Base-by-base conservation (phyloP, 2,888 invertebrate genomes). In the Drosophila percnosoma region DNA sequence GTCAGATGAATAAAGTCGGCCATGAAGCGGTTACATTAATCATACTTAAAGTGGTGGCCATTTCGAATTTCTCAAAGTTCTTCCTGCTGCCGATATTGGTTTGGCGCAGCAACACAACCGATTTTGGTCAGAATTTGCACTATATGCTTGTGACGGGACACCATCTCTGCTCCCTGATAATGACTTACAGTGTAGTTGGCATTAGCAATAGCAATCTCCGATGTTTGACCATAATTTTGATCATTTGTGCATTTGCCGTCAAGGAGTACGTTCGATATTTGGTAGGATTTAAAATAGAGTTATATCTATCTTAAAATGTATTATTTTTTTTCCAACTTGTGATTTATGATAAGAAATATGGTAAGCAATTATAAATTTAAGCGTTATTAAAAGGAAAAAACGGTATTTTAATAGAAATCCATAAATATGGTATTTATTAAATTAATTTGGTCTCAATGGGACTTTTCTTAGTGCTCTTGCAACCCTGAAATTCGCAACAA, bases 1-100 rank as follows among this genome's bases (percentile, higher is more conserved):
- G 66, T 4, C 65, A 73, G 31, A 52, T 88, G 4, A 51, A 38
- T 0, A 64, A 63, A 54, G 42, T 51, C 5, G 83, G 88, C 4
- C n/a, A 78, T 2, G 57, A 75, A 4, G 51, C 73, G 4, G 79
- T 80, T 27, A 68, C 78, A 5, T 55, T 90, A 27, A 87, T 91
- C 13, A 85, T 95, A 21, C 90, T 95, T 68, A 95, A 95, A 86
- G 94, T 95, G 1, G 94, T 95, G 73, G 94, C 95, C 0, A 91
- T 96, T 68, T 95, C 95, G 0, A 94, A 95, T 89, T 94, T 94
- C 86, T 94, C 95, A 60, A 93, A 94, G 21, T 94, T 96, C 80
- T 93, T 96, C 64, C 91, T 95, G 4, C 87, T 96, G 24, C 96
- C 96, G 0, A 94, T 94, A 83, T 91, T 95, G 68, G 95, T 96